Conservation (phyloP, 1,140 invertebrate species). For the Hypsibius dujardini region DNA sequence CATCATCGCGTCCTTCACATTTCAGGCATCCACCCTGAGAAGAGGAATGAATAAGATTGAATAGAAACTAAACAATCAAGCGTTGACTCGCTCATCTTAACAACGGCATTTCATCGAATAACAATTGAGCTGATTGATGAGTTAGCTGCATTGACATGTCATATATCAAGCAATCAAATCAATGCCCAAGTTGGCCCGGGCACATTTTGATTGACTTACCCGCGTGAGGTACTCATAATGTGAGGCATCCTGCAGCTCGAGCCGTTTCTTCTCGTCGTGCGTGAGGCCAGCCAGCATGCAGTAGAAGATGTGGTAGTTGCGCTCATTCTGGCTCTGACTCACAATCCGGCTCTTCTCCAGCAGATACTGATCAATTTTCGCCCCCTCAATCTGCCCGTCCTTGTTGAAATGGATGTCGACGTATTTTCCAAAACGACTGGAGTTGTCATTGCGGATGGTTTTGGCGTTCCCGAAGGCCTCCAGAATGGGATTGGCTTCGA, state of each 20-base stretch:
- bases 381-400: conserved; percentile 83
- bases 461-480: conserved; percentile 98
- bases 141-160: no score
- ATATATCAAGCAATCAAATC: no score
- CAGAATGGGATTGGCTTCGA: conserved; percentile 78
- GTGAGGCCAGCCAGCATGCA: conserved; percentile 85
- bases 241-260: conserved; percentile 67
- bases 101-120: no score
- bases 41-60: no score
- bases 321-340: conserved; percentile 74
- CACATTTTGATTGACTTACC: conserved; percentile 48
- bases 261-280: conserved; percentile 66
- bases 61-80: no score
- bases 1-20: conserved; percentile 85
- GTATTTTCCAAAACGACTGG: conserved; percentile 88
- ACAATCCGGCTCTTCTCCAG: conserved; percentile 94
- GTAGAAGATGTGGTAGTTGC: conserved; percentile 98
- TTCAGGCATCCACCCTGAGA: conserved; percentile 69
- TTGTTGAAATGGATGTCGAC: conserved; percentile 96
- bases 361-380: conserved; percentile 94
- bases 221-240: conserved; percentile 80
- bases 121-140: no score
- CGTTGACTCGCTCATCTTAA: no score
- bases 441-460: conserved; percentile 95
- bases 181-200: no score